Evolutionary conservation across 1,140 invertebrate genomes (phyloP).

Genomic region (Megalopta genalis): DNA sequence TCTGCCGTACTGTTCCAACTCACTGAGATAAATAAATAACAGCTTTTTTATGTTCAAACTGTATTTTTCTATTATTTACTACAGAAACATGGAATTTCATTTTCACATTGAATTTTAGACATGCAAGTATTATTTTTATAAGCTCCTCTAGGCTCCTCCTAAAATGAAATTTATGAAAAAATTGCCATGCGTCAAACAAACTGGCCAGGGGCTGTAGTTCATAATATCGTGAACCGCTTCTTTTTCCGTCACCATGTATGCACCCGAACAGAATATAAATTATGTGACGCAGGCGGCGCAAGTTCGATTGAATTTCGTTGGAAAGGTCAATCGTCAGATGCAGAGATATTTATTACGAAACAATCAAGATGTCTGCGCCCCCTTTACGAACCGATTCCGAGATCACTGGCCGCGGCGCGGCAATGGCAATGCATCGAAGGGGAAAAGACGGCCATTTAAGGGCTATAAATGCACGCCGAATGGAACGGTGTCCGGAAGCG

Average conservation of each 20-base stretch:
- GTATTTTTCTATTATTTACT: too few species aligned
- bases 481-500: conserved; percentile 54
- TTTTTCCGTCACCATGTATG: not conserved
- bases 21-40: too few species aligned
- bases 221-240: too few species aligned
- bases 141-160: too few species aligned
- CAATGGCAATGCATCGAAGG: conserved; percentile 27
- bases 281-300: not conserved
- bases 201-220: too few species aligned
- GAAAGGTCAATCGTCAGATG: not conserved
- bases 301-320: conserved; percentile 22
- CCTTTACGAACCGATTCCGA: conserved; percentile 8
- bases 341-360: conserved; percentile 29
- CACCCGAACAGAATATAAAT: not conserved
- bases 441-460: conserved; percentile 31
- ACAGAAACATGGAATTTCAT: too few species aligned
- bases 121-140: too few species aligned
- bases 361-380: conserved; percentile 27
- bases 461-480: conserved; percentile 46
- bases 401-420: conserved; percentile 15
- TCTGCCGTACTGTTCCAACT: too few species aligned
- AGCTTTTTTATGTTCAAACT: too few species aligned
- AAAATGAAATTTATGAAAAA: too few species aligned
- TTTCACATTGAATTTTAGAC: too few species aligned
- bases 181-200: too few species aligned